Base-by-base conservation (phyloP, 2,113 vertebrate species). In the Scolopax mira region DNA sequence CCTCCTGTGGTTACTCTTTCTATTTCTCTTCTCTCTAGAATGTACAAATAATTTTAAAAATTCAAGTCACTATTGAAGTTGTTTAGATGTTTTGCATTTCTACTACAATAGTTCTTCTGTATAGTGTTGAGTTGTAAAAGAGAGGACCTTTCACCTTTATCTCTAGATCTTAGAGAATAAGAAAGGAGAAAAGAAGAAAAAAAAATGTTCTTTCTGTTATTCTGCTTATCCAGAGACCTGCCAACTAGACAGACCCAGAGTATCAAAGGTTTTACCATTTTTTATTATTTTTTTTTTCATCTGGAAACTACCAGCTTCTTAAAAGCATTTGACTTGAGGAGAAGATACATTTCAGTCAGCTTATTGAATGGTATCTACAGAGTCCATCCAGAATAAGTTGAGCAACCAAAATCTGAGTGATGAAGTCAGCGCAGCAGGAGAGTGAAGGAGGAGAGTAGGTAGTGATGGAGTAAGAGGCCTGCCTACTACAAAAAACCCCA, bases 271-370 rank as follows among this genome's bases (percentile, higher is more conserved):
- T 96, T 96, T 79, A 52, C 16, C 3, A 23, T 41, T 28, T 71
- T 22, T 48, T 46, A 18, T 44, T 19, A 25, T 78, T 41, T 37
- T 46, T 48, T 52, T 77, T 70, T n/a, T 17, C 11, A 77, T 13
- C 35, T 70, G 24, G 73, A 96, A 96, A 89, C 57, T 75, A 73
- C 83, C 82, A 95, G 58, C 66, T 93, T 90, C 88, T 95, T 96
- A 88, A 86, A 97, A 93, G 39, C 57, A 55, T 96, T 96, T 95
- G 90, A 95, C 83, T 93, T 84, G n/a, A 85, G 91, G 61, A 96
- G 69, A 94, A 84, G 86, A 87, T 86, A 80, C 48, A 85, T 95
- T 97, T 95, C 85, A 95, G 60, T 85, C 79, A 87, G 30, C 42
- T 75, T 85, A 64, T 21, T 90, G 85, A 97, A 93, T 69, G 60